A percentile compares a stretch with the other conserved stretches of the same genome.
Evolutionary conservation across 2,797 vertebrate genomes (phyloP).

Genomic region (Pseudochirops cupreus): DNA sequence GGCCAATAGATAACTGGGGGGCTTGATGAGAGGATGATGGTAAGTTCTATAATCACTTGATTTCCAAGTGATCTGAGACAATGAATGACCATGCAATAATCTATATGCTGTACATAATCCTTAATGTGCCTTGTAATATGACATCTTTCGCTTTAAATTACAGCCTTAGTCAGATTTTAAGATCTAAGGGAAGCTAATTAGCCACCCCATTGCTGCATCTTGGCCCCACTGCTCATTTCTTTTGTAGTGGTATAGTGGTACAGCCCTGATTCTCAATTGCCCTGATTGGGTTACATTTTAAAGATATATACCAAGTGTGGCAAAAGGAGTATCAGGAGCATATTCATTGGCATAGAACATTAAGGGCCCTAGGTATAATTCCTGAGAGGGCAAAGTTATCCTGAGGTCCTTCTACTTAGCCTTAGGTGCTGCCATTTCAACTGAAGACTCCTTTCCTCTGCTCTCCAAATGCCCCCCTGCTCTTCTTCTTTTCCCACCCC

Average conservation of each 20-base stretch:
- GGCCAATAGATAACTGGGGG: neutral
- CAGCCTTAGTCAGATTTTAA: neutral
- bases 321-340: neutral
- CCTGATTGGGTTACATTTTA: neutral
- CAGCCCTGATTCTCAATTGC: neutral
- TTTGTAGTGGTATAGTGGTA: neutral
- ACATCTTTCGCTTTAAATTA: neutral
- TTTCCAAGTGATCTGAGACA: neutral
- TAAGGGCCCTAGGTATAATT: neutral
- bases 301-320: neutral
- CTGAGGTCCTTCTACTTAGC: neutral
- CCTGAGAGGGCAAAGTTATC: neutral
- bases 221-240: neutral
- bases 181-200: neutral
- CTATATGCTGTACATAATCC: neutral
- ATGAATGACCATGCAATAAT: neutral
- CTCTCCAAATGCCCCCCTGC: neutral
- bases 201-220: rapidly evolving
- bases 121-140: neutral
- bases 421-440: neutral
- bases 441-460: neutral
- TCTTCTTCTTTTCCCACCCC: neutral
- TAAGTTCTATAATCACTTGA: neutral
- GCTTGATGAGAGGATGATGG: neutral
- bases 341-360: neutral